Evolutionary conservation across 1,140 invertebrate species (phyloP).

Genomic region (Acromyrmex charruanus): DNA sequence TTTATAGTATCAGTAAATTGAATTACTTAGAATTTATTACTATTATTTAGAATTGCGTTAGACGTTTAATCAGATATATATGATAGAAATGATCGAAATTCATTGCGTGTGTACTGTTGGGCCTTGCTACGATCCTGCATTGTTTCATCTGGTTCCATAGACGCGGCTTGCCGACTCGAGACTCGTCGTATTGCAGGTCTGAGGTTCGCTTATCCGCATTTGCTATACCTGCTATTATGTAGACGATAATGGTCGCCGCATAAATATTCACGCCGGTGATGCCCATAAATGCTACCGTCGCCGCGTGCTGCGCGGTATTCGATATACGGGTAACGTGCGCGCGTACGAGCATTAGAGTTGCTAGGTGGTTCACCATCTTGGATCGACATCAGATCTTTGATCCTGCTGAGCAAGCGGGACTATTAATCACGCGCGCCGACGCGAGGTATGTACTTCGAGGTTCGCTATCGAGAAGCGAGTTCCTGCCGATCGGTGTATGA

Average conservation of each 20-base stretch:
- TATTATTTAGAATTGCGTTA: not conserved
- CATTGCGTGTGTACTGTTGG: not conserved
- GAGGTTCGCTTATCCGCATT: constrained; percentile 76
- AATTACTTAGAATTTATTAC: not conserved
- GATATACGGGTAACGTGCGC: constrained; percentile 28
- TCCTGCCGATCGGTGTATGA: constrained; percentile 6
- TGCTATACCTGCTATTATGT: constrained; percentile 82
- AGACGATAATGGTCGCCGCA: constrained; percentile 84
- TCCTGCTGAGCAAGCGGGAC: constrained; percentile 24
- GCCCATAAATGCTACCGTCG: constrained; percentile 85
- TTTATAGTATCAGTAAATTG: not conserved
- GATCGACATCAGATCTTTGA: constrained; percentile 40
- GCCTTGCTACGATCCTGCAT: constrained; percentile 57
- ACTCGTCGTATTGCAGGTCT: constrained; percentile 34
- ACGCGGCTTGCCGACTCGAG: constrained; percentile 8
- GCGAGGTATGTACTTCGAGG: constrained; percentile 11
- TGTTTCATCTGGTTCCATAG: constrained; percentile 47
- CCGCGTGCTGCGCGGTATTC: constrained; percentile 60
- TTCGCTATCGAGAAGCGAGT: constrained; percentile 40
- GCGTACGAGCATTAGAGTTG: not conserved
- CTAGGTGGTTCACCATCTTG: constrained; percentile 39
- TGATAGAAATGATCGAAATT: not conserved
- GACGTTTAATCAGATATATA: not conserved
- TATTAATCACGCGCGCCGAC: constrained; percentile 44
- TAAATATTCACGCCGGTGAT: constrained; percentile 86